Evolutionary conservation across 1,140 invertebrate genomes (phyloP), one percentile per base, ranked within the genome.

Genomic region (Drosophila kohkoa): DNA sequence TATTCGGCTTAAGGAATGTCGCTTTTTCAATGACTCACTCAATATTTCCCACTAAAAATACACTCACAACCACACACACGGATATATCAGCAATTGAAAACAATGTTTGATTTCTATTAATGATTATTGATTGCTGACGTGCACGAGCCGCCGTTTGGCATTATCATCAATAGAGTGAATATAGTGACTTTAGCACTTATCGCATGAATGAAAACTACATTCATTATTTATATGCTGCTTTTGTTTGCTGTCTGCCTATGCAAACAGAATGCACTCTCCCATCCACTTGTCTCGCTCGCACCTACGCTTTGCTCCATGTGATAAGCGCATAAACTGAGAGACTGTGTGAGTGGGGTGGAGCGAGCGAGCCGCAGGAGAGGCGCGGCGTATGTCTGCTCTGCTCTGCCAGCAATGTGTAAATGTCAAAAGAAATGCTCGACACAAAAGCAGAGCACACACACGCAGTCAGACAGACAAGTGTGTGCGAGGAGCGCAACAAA

Each of bases 41-140:
- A 62, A 45, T 41, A 48, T 57, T 57, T 55, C 6, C 30, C 11
- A 16, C 13, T 28, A 45, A 28, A 54, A 41, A 55, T 49, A 38
- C 46, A 67, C 16, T 28, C 28, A 54, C 13, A 55, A 4, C 32
- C 8, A 59, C 15, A 57, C 15, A 20, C 32, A 20, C 32, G 25
- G 7, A 30, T 52, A 16, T 52, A 16, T 52, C 8, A 20, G 10
- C 41, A 28, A 75, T 57, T 65, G 32, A 57, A 64, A 20, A 54
- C 48, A 32, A 58, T 57, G 11, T 58, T 72, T 54, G 52, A 63
- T 78, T 63, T 45, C 49, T 52, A 52, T 67, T 76, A 81, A 85
- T 85, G 75, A 74, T 79, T 85, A 89, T 89, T 85, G 81, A 89
- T 89, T 89, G 68, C 54, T 82, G 73, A 88, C 82, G 82, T 77